These are phyloP conservation scores for Venusia cambrica DNA, from an alignment of 2,888 invertebrate genomes.

Conservation along the genomic window DNA sequence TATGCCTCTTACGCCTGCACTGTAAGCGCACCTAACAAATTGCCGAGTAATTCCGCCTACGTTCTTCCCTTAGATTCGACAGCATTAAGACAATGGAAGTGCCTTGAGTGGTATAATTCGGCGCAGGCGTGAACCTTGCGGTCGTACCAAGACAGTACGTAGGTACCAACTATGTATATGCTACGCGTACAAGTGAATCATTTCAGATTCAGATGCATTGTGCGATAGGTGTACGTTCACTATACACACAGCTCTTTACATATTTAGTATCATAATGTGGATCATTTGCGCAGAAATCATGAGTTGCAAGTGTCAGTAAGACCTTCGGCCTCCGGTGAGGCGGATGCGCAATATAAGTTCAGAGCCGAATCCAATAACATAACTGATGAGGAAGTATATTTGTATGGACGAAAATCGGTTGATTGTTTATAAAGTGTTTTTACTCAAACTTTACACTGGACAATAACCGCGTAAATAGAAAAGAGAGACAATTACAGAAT, in stretches of 20 bases:
- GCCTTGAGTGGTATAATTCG: slow-evolving; percentile 17
- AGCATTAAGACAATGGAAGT: slow-evolving; percentile 19
- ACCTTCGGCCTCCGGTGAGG: slow-evolving; percentile 22
- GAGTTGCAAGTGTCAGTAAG: slow-evolving; percentile 16
- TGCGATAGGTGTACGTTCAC: too few relatives aligned
- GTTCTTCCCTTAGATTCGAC: slow-evolving; percentile 18
- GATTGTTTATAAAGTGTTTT: slow-evolving; percentile 7
- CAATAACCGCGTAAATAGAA: too few relatives aligned
- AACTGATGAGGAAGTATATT: slow-evolving; percentile 18
- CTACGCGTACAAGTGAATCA: too few relatives aligned
- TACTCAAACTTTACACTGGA: too few relatives aligned
- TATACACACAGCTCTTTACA: too few relatives aligned
- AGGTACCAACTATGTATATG: too few relatives aligned
- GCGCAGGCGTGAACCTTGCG: slow-evolving; percentile 19
- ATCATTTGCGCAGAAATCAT: slow-evolving; percentile 15
- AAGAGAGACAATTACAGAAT: too few relatives aligned
- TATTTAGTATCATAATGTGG: not conserved
- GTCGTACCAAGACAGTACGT: too few relatives aligned
- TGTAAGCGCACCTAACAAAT: too few relatives aligned
- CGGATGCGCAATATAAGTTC: slow-evolving; percentile 20
- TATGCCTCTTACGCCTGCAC: slow-evolving; percentile 6
- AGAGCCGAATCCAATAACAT: slow-evolving; percentile 22
- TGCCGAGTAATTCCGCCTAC: slow-evolving; percentile 15
- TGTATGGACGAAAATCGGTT: slow-evolving; percentile 8
- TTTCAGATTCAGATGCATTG: too few relatives aligned